Base-by-base conservation (phyloP, 2,797 vertebrate species). In the Sebastiscus albofasciatus region DNA sequence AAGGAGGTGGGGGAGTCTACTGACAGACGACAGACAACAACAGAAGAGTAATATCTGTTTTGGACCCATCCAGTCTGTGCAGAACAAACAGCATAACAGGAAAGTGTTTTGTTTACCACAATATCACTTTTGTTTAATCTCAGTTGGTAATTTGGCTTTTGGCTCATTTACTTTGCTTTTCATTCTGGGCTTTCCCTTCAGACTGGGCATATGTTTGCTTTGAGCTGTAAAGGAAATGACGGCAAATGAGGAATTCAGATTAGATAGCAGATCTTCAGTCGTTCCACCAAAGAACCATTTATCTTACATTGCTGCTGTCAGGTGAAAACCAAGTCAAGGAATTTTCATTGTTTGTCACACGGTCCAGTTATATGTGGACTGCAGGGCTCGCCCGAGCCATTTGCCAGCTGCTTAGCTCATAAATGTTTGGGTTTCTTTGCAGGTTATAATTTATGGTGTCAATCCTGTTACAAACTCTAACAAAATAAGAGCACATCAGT, bases 221-320 rank as follows among this genome's bases (percentile, higher is more conserved):
- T 69, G 67, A 58, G 31, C 56, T 39, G 67, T 29, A 59, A 27
- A 72, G 80, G 84, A 82, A 82, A 74, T 69, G 69, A 66, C 72
- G 52, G 16, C 31, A 77, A 73, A 71, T 66, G 69, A 73, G 77
- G 55, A 76, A 75, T 74, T 60, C 59, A 86, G 76, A 86, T 79
- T 59, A 80, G 68, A 86, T 69, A 70, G 27, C 58, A 77, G 76
- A 76, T 82, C 36, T 75, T 79, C 64, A 82, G 39, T 56, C 55
- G 34, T 8, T 20, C 4, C 6, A 61, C 22, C 33, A 46, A 22
- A 66, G 22, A 60, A 69, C 22, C 27, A 76, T 80, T 67, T 77
- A 56, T 80, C 65, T 82, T 31, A 2, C 20, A 29, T 58, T 58
- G 56, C 18, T 77, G 68, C 52, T 82, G 80, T 82, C 68, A 82